phyloP scores from a whole-genome alignment of 1,140 invertebrate genomes.

The Dufourea novaeangliae region DNA sequence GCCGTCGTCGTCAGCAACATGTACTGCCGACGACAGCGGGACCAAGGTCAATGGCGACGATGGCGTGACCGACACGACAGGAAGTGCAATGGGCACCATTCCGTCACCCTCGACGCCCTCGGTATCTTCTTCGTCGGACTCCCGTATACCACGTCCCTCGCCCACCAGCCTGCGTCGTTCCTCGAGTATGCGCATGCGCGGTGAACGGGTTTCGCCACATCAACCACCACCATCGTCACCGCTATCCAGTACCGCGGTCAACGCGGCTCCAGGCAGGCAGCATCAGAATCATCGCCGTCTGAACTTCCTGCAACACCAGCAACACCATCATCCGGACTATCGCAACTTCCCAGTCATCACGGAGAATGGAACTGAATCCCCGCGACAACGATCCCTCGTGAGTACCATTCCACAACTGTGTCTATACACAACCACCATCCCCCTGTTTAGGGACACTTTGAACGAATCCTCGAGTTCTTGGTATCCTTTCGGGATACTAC shows the following conservation, averaged over 20 bases:
- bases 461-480: no score
- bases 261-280: constrained; percentile 71
- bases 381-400: constrained; percentile 73
- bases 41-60: constrained; percentile 44
- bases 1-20: constrained; percentile 36
- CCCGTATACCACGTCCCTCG: constrained; percentile 77
- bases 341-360: constrained; percentile 75
- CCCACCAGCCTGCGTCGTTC: constrained; percentile 79
- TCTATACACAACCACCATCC: neutral
- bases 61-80: constrained; percentile 15
- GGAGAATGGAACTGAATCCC: constrained; percentile 76
- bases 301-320: constrained; percentile 61
- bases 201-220: constrained; percentile 67
- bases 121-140: constrained; percentile 62
- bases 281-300: constrained; percentile 62
- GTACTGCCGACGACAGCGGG: constrained; percentile 9
- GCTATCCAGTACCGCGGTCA: constrained; percentile 58
- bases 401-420: constrained; percentile 50
- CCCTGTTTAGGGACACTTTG: no score
- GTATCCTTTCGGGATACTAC: no score
- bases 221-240: constrained; percentile 48
- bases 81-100: constrained; percentile 12
- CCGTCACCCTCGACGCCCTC: constrained; percentile 18
- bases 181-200: constrained; percentile 77
- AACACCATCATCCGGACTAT: constrained; percentile 63